A percentile compares a stretch with the other conserved stretches of the same genome.
Conservation (phyloP, 2,113 vertebrate genomes). For the Phalacrocorax carbo region DNA sequence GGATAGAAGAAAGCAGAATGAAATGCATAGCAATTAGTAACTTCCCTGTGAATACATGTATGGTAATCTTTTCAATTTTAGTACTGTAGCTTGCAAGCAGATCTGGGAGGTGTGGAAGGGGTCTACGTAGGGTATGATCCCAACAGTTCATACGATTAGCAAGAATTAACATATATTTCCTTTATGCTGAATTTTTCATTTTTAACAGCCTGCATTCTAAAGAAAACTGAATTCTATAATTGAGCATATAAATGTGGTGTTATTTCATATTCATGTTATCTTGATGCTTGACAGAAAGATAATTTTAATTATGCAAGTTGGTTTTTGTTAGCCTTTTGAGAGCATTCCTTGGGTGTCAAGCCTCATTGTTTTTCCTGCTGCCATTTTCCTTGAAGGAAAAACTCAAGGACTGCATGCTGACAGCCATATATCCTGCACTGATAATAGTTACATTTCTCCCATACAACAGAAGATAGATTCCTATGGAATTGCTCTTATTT, state of each 20-base stretch:
- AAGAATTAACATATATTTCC: constrained; percentile 18
- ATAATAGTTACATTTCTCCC: not conserved
- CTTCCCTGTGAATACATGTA: not conserved
- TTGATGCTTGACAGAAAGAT: not conserved
- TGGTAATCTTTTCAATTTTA: not conserved
- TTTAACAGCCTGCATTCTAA: not conserved
- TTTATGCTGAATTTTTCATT: not conserved
- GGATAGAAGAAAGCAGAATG: not conserved
- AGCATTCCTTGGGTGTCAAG: not conserved
- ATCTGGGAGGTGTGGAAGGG: not conserved
- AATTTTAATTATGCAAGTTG: not conserved
- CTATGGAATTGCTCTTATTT: not conserved
- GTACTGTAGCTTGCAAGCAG: not conserved
- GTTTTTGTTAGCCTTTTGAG: not conserved
- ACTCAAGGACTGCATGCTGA: not conserved
- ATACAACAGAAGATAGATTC: not conserved
- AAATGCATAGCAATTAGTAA: not conserved
- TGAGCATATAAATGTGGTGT: not conserved
- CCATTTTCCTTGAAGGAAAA: not conserved
- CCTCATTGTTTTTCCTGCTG: not conserved
- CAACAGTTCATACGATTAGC: not conserved
- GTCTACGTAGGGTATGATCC: not conserved
- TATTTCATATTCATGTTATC: not conserved
- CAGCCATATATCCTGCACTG: not conserved
- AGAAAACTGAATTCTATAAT: not conserved